Base-by-base conservation (phyloP, 2,888 invertebrate species). In the Diarsia mendica region DNA sequence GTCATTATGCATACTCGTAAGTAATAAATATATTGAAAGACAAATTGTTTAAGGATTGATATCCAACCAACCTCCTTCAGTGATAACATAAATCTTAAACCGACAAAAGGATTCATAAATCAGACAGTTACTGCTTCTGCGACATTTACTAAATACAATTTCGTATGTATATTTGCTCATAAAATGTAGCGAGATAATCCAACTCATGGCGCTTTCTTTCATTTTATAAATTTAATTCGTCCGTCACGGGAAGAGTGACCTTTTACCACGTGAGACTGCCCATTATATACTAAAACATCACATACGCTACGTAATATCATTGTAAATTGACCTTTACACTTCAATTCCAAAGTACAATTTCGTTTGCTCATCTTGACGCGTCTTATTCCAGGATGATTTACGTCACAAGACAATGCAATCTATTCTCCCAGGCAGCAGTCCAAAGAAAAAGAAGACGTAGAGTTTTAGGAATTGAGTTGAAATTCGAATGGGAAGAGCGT, bases 341-440 rank as follows among this genome's bases (percentile, higher is more conserved):
- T 23, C 68, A 64, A 68, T 77, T 68, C 51, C 74, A 91, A 83
- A 88, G 90, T 87, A 87, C 77, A 86, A 79, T 89, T 90, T 92
- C 73, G 80, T 87, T 74, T 86, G 83, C 74, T 74, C 65, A 77
- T 78, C 70, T 75, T 89, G 83, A 86, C 84, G 89, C 85, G 88
- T 92, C 93, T 93, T 95, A 94, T 93, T 93, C 90, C 87, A 88
- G 90, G 92, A 93, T 93, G 94, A 95, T 95, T 94, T 94, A 95
- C 94, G 92, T 90, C 90, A 88, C 92, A 91, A 95, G 96, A 95
- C 95, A 95, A 95, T 95, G 95, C 96, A 95, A 95, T 96, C 93
- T 95, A 94, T 95, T 93, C 92, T 93, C 83, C 87, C 90, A 89
- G 87, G 61, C 81, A 46, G 68, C 44, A 51, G 20, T 23, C 4